Conservation (phyloP, 1,140 invertebrate genomes). For the Wasmannia auropunctata region DNA sequence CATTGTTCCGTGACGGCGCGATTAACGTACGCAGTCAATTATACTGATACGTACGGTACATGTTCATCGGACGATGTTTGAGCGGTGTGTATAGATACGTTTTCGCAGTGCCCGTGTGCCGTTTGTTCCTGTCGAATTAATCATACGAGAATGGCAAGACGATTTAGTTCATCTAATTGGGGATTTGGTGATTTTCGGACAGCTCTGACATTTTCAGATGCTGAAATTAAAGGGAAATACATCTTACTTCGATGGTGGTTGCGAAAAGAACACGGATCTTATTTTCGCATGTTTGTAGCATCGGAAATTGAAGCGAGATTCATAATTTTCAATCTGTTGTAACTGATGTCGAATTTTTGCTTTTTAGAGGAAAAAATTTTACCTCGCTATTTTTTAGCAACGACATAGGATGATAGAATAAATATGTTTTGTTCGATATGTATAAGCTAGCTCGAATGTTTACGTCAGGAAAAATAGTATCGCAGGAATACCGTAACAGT, state of each 20-base stretch:
- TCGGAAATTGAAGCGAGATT: neutral
- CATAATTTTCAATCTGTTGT: neutral
- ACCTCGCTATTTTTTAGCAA: neutral
- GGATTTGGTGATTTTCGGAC: neutral
- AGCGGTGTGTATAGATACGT: neutral
- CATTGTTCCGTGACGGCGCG: conserved; percentile 68
- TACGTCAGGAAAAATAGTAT: neutral
- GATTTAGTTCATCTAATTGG: neutral
- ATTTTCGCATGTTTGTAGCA: neutral
- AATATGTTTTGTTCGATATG: neutral
- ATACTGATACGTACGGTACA: conserved; percentile 67
- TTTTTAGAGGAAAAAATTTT: neutral
- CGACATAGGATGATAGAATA: neutral
- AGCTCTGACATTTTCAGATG: neutral
- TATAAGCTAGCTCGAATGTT: neutral
- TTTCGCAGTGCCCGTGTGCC: neutral
- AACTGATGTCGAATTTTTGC: neutral
- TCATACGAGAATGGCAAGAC: neutral
- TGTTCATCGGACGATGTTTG: conserved; percentile 34
- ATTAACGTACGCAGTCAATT: conserved; percentile 74
- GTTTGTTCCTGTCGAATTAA: conserved; percentile 39
- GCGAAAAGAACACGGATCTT: neutral
- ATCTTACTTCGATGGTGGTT: neutral
- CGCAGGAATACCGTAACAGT: neutral
- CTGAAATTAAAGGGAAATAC: neutral